phyloP scores from a whole-genome alignment of 2,113 vertebrate species.

The cattle (Bos taurus) region ARS-UCD2.0 NC_037335.1:86344501-86345000 shows the following conservation, averaged over 20 bases:
- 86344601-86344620: not conserved
- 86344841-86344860: rapidly evolving
- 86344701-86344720: rapidly evolving
- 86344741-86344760: too few relatives aligned
- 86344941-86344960: not conserved
- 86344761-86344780: not conserved
- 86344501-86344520: not conserved
- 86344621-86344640: not conserved
- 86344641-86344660: not conserved
- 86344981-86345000: not conserved
- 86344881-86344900: not conserved
- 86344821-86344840: not conserved
- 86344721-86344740: not conserved
- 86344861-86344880: not conserved
- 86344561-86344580: not conserved
- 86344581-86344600: not conserved
- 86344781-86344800: too few relatives aligned
- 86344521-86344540: not conserved
- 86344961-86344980: not conserved
- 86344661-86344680: not conserved
- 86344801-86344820: not conserved
- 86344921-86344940: not conserved
- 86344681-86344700: not conserved
- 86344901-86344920: not conserved
- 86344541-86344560: not conserved